Base-by-base conservation (phyloP, 2,113 vertebrate genomes). In the Anolis sagrei region DNA sequence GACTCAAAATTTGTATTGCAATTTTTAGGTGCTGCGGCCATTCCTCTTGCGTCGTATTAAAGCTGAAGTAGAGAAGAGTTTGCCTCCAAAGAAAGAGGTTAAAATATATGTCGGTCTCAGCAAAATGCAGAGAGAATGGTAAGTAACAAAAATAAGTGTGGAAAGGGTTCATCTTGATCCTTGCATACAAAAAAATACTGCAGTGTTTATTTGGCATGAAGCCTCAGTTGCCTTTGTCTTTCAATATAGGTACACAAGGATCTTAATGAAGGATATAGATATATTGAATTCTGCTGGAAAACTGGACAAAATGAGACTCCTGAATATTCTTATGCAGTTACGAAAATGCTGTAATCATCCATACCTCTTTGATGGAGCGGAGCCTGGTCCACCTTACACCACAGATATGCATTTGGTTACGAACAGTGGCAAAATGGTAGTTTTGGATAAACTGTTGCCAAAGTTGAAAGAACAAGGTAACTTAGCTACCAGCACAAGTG, bases 111-210 rank as follows among this genome's bases (percentile, higher is more conserved):
- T 99, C 64, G 99, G 98, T 66, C 97, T 99, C 81, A 99, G 99
- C 95, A 99, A 99, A 95, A 99, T 99, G 98, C 99, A 99, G 44
- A 96, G 99, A 92, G 99, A 99, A 95, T 99, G 98, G 99, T 99
- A 93, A 93, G 97, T 90, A 86, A 74, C 25, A 80, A 72, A 74
- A 86, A 74, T 49, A 18, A 48, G 18, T 62, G 23, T 32, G 48
- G 61, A 25, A 72, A 72, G 73, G 18, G 1, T 54, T 69, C 0
- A 18, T 21, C 2, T 84, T 78, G 14, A 8, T 84, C n/a, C 8
- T 77, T 66, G 29, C 1, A 19, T 69, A 68, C 16, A 14, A 62
- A 64, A 83, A 81, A 69, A 54, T 3, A n/a, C 10, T 66, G 39
- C 32, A 80, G 3, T 49, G 4, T 64, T 74, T 62, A 21, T 11